Evolutionary conservation across 30 jellyfish, hydroid and myxozoan species (phyloP), one percentile per base, ranked within the genome.

Genomic region (Euphysa ruthae): DNA sequence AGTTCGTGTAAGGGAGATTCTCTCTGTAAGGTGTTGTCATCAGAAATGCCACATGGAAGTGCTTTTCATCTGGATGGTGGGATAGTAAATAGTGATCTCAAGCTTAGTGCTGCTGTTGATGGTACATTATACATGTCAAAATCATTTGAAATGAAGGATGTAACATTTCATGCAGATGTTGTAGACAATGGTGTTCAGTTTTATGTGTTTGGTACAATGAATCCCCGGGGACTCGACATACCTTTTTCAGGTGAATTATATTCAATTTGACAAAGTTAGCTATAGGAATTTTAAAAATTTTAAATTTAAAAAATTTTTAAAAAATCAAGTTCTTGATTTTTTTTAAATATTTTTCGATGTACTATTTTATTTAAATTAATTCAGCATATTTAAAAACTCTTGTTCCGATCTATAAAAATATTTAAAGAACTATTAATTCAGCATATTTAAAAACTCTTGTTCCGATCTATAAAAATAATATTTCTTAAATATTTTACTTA

Each of bases 21-120:
- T 18, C 49, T 68, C 12, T 68, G 80, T n/a, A 26, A 58, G 0
- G 69, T 68, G 14, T 29, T 68, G 32, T 68, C 80, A 44, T 25
- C 35, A 8, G 80, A 68, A 49, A 68, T 68, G 80, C 80, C 80
- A 6, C 69, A 68, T 30, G 69, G 80, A 12, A 43, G 70, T 16
- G 80, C 70, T 6, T 68, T 68, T 54, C 69, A 43, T 38, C 31
- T 68, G 22, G 55, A 34, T 2, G 80, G 80, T 5, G 73, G 55
- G n/a, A 68, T 68, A 49, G 26, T 8, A 32, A 49, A 49, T 20
- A 69, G 80, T 8, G 49, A 19, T 16, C 49, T 68, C 20, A 63
- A 42, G 23, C 34, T 63, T 4, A 30, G 62, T 46, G 77, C 77
- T 24, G 57, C 77, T 1, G 46, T 63, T 30, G 46, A 43, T 25